Base-by-base conservation (phyloP, 2,113 vertebrate genomes). In the Lamprotornis superbus region DNA sequence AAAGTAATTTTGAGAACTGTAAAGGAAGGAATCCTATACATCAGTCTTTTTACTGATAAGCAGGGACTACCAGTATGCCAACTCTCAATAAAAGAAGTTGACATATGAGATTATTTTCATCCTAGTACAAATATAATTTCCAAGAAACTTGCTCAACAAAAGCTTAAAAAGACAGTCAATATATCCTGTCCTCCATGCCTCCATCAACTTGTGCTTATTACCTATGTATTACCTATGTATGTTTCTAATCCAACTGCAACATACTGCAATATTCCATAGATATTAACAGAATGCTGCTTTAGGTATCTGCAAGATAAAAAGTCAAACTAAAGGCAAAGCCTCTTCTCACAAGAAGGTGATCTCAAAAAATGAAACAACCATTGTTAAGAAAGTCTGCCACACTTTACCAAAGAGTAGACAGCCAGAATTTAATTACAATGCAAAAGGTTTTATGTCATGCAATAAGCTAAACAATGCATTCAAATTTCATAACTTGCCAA, bases 351-450 rank as follows among this genome's bases (percentile, higher is more conserved):
- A 81, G 14, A 69, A 83, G 24, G 52, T 52, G 4, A 56, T 47
- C 90, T 33, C n/a, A 68, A 59, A 80, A 71, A 64, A 19, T 22
- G 1, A 70, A 87, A 53, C 24, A 20, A 75, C 2, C 11, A 18
- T 7, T 1, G 6, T 35, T 74, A 57, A n/a, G 27, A 20, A 83
- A 84, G 60, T 22, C 30, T 40, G 40, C 20, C 50, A 61, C 19
- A 69, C 0, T 0, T n/a, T 63, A 77, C 37, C 24, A 69, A 50
- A 69, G 15, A 76, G 13, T 1, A n/a, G 7, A 10, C 3, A 44
- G 15, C 5, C 44, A 87, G 25, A 75, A 87, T 53, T 71, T 31
- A 78, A 67, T 50, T 28, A 55, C 20, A 70, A 55, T 15, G 17
- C 21, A 39, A 83, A 77, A 88, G 53, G 30, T 5, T 55, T 56